These are phyloP conservation scores for Mustelus asterias DNA, from an alignment of 2,113 vertebrate genomes.

Conservation along the genomic window DNA sequence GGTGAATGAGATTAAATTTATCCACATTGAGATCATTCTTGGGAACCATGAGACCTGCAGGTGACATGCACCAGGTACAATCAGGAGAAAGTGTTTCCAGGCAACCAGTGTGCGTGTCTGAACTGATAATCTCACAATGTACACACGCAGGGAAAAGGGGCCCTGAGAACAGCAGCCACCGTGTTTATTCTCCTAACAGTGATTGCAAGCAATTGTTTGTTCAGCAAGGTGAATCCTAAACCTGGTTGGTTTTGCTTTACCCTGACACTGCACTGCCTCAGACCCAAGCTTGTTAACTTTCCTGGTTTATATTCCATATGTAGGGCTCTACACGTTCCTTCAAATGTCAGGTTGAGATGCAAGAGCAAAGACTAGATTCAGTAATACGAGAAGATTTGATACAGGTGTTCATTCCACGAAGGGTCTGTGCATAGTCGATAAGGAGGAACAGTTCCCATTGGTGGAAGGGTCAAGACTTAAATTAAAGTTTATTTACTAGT, in stretches of 20 bases:
- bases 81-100: background rate
- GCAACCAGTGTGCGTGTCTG: background rate
- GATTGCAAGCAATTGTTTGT: background rate
- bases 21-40: background rate
- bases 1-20: background rate
- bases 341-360: background rate
- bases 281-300: background rate
- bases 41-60: background rate
- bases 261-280: background rate
- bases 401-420: too few species aligned
- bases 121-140: background rate
- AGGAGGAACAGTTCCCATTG: too few species aligned
- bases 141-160: background rate
- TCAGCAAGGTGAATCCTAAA: background rate
- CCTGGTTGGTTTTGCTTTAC: background rate
- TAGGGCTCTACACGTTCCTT: background rate
- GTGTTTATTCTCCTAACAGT: background rate
- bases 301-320: background rate
- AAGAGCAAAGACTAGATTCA: too few species aligned
- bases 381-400: too few species aligned
- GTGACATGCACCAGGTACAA: background rate
- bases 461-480: too few species aligned
- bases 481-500: too few species aligned
- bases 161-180: background rate
- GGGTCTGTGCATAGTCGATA: too few species aligned